Evolutionary conservation across 2,888 invertebrate species (phyloP).

Genomic region (Oligia latruncula): DNA sequence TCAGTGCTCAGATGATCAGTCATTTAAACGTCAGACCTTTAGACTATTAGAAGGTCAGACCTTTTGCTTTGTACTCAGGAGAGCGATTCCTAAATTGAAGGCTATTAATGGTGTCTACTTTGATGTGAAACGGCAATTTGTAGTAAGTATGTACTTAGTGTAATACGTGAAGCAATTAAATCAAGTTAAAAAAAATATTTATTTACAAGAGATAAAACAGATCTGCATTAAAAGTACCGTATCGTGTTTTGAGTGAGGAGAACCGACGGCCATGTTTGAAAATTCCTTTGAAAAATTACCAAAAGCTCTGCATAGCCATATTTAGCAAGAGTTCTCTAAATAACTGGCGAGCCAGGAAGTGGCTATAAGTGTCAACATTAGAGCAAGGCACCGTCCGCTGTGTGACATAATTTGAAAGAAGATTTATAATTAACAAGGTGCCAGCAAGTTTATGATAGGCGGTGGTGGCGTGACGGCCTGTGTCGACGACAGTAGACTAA

Average conservation of each 20-base stretch:
- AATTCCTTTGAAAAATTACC: slow-evolving; percentile 9
- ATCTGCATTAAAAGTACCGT: not conserved
- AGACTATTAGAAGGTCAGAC: slow-evolving; percentile 31
- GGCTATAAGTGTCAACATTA: slow-evolving; percentile 53
- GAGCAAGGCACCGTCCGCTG: slow-evolving; percentile 26
- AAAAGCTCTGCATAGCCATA: slow-evolving; percentile 48
- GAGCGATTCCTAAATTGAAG: slow-evolving; percentile 13
- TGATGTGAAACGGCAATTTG: not conserved
- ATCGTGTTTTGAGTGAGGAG: not conserved
- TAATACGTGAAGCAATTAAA: not conserved
- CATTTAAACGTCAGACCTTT: slow-evolving; percentile 20
- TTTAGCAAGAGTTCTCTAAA: slow-evolving; percentile 58
- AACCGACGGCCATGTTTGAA: not conserved
- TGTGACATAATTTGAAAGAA: slow-evolving; percentile 50
- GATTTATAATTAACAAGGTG: slow-evolving; percentile 55
- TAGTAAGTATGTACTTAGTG: too few relatives aligned
- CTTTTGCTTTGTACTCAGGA: slow-evolving; percentile 28
- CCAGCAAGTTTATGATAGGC: slow-evolving; percentile 39
- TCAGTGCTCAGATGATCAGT: slow-evolving; percentile 34
- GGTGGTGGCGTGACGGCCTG: slow-evolving; percentile 17
- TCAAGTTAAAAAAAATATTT: not conserved
- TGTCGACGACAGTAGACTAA: slow-evolving; percentile 6
- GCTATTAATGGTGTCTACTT: not conserved
- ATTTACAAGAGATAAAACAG: not conserved
- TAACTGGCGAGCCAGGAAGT: slow-evolving; percentile 58